Percentiles rank a stretch among this genome's conserved stretches.
These are phyloP conservation scores for Megastigmus dorsalis DNA, from an alignment of 2,888 invertebrate species.

Conservation along the genomic window DNA sequence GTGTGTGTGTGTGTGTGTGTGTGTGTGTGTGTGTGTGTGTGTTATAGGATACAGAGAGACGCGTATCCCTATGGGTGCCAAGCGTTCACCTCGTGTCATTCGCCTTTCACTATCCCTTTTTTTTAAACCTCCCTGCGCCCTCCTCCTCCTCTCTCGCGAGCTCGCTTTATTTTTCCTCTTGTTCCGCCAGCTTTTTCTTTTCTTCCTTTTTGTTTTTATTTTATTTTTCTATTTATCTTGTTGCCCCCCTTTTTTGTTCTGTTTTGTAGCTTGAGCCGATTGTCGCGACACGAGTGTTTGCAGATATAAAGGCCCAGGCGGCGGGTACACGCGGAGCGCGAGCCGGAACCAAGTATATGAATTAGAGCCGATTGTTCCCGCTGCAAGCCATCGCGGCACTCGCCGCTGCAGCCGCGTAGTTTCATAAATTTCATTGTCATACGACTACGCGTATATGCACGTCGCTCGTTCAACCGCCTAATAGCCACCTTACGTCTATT, in stretches of 20 bases:
- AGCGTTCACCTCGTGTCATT: not conserved
- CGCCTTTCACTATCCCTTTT: slow-evolving; percentile 24
- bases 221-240: not conserved
- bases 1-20: too few species aligned
- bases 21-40: too few species aligned
- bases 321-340: too few species aligned
- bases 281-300: slow-evolving; percentile 1
- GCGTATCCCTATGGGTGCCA: too few species aligned
- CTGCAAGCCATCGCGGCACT: not conserved
- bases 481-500: not conserved
- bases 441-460: too few species aligned
- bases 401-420: not conserved
- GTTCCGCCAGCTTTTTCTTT: not conserved
- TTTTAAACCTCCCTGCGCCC: too few species aligned
- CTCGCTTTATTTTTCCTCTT: not conserved
- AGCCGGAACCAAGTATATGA: slow-evolving; percentile 7
- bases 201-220: not conserved
- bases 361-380: slow-evolving; percentile 26
- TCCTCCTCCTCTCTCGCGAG: not conserved
- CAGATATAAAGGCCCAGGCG: not conserved
- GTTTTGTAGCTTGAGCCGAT: not conserved
- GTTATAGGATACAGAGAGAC: too few species aligned
- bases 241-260: too few species aligned
- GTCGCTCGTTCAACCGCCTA: too few species aligned
- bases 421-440: too few species aligned